Base-by-base conservation (phyloP, 2,888 invertebrate species). In the Cerastoderma edule region DNA sequence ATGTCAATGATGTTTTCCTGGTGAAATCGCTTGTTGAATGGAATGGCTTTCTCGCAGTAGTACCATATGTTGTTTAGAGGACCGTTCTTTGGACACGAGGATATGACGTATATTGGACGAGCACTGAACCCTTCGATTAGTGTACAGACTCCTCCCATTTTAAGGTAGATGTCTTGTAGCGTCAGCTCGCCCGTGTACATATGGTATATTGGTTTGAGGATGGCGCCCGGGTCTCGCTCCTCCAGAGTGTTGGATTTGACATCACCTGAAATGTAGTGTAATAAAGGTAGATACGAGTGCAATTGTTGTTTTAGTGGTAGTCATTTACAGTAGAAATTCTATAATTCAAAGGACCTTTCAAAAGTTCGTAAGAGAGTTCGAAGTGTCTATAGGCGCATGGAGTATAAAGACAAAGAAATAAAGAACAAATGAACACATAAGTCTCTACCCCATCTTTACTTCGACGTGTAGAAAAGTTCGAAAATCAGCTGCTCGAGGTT, bases 31-130 rank as follows among this genome's bases (percentile, higher is more conserved):
- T 66, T 56, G 24, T 65, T 50, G 30, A 22, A 32, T 1, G 54
- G 72, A 8, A 35, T 27, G 5, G 63, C 56, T 5, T 69, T 19
- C 53, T 83, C 80, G 66, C 89, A 89, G 27, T 83, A 72, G 6
- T 48, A 54, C 28, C 73, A 63, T 10, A 73, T 35, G 57, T 84
- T 72, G 8, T 46, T 54, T 56, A 67, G 22, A 13, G 13, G 27
- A 2, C 75, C 78, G 13, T 28, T 28, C 13, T 24, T 27, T 2
- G 87, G 87, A 60, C 89, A 89, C 13, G 30, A 44, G 3, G 80
- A 80, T 2, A 89, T 87, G 70, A 85, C 80, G 27, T 73, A 72
- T 27, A 89, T 76, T 28, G 87, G 87, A 5, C 56, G 74, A 10
- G 69, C 69, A 10, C 72, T 60, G 60, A 85, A 75, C 35, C 81